phyloP scores from a whole-genome alignment of 1,140 invertebrate species.

The Oryctes rhinoceros region DNA sequence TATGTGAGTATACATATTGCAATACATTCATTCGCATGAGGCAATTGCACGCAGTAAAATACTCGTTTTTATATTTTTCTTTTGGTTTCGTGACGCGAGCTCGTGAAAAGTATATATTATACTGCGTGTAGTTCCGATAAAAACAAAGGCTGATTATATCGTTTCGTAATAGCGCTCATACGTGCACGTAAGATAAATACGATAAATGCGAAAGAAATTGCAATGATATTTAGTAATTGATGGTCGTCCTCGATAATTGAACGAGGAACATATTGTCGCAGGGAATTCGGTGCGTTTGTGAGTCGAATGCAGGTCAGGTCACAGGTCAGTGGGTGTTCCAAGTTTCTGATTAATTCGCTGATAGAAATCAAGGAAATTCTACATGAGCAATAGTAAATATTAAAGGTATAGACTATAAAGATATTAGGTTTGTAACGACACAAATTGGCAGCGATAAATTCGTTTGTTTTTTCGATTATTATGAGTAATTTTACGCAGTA shows the following conservation, averaged over 20 bases:
- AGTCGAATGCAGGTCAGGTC: conserved; percentile 8
- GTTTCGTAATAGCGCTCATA: neutral
- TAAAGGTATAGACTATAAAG: too few species aligned
- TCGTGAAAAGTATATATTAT: conserved; percentile 13
- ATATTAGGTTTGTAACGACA: too few species aligned
- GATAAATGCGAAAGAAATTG: conserved; percentile 8
- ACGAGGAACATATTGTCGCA: neutral
- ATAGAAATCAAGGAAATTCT: too few species aligned
- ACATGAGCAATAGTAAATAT: too few species aligned
- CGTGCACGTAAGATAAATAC: neutral
- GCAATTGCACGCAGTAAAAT: conserved; percentile 18
- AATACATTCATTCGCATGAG: neutral
- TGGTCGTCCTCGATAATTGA: conserved; percentile 22
- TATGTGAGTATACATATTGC: too few species aligned
- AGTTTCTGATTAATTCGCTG: neutral
- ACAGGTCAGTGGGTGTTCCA: neutral
- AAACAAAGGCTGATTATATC: conserved; percentile 19
- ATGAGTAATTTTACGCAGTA: too few species aligned
- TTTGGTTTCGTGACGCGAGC: conserved; percentile 12
- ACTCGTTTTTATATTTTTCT: conserved; percentile 20
- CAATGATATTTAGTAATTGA: conserved; percentile 22
- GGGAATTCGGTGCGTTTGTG: neutral
- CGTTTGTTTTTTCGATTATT: too few species aligned
- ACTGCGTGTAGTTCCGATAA: conserved; percentile 8
- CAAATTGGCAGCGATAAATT: too few species aligned